Percentiles rank a stretch among this genome's conserved stretches.
phyloP scores from a whole-genome alignment of 2,113 vertebrate species.

The Corythoichthys haematopterus region DNA sequence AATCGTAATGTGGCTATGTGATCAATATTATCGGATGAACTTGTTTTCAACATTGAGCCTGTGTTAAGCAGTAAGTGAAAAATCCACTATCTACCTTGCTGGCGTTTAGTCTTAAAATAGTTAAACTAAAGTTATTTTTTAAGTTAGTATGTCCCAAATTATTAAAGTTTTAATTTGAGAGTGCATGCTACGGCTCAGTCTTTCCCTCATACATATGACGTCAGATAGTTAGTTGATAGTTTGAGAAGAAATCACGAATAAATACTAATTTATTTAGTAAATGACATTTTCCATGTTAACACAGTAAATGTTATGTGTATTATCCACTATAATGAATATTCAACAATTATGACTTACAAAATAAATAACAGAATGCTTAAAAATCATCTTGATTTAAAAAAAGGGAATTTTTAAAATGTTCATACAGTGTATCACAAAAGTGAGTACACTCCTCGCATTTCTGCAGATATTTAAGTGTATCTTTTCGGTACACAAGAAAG shows the following conservation, averaged over 20 bases:
- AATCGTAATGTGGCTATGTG: too few species aligned
- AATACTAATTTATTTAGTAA: neutral
- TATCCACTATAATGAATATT: neutral
- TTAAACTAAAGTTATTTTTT: too few species aligned
- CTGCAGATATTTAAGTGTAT: too few species aligned
- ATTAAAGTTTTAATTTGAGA: neutral
- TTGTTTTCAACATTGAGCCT: too few species aligned
- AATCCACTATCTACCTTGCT: too few species aligned
- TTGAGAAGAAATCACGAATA: neutral
- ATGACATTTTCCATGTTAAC: neutral
- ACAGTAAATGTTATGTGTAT: neutral
- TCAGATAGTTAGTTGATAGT: neutral
- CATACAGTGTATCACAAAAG: too few species aligned
- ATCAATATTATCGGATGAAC: too few species aligned
- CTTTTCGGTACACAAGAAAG: too few species aligned
- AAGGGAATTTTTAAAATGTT: neutral
- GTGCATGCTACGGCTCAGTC: neutral
- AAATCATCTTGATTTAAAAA: neutral
- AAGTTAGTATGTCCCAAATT: neutral
- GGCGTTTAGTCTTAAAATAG: too few species aligned
- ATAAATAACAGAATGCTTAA: neutral
- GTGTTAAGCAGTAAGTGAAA: too few species aligned
- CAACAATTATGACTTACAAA: neutral
- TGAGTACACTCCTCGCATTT: too few species aligned
- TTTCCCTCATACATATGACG: neutral